Base-by-base conservation (phyloP, 35 echinoderm and acorn worm species). In the Apostichopus californicus region DNA sequence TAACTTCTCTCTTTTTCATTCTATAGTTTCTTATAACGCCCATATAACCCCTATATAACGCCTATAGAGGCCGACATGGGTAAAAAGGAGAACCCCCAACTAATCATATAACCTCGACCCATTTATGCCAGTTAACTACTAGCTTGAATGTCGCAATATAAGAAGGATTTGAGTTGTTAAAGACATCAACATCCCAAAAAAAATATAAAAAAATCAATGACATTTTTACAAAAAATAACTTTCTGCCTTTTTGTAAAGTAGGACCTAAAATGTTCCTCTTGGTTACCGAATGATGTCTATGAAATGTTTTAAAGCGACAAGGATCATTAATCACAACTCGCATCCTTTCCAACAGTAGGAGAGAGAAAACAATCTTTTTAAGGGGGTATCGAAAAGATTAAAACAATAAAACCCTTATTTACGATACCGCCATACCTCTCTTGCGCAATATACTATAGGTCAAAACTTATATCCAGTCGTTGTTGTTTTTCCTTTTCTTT, bases 371-470 rank as follows among this genome's bases (percentile, higher is more conserved):
- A 75, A 75, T 75, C 58, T 61, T 12, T 61, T 61, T 61, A 22
- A 22, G 71, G 71, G 71, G 71, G 71, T 75, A 75, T 18, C 17
- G 21, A 22, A 20, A 75, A 20, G 71, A 75, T 75, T 20, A 18
- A 20, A 75, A 75, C 17, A 75, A 75, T 75, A 75, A 75, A 75
- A 46, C 64, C 20, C 17, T 75, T 75, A 75, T 75, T 75, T 75
- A 75, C 17, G 71, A 75, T 75, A 75, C 71, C 71, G 71, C 71
- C 71, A 75, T 20, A 18, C 7, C 20, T 75, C 4, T 75, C 1
- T 75, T 75, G n/a, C n/a, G n/a, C 71, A 75, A 75, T 75, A 22
- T 68, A 68, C 20, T 24, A 75, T 75, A 75, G 71, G 71, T 75
- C 71, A 75, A 75, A 75, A 75, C n/a, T 75, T 14, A 14, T 68